Percentiles rank a stretch among this genome's conserved stretches.
These are phyloP conservation scores for Syngnathus typhle DNA, from an alignment of 2,113 vertebrate species.

Conservation along the genomic window DNA sequence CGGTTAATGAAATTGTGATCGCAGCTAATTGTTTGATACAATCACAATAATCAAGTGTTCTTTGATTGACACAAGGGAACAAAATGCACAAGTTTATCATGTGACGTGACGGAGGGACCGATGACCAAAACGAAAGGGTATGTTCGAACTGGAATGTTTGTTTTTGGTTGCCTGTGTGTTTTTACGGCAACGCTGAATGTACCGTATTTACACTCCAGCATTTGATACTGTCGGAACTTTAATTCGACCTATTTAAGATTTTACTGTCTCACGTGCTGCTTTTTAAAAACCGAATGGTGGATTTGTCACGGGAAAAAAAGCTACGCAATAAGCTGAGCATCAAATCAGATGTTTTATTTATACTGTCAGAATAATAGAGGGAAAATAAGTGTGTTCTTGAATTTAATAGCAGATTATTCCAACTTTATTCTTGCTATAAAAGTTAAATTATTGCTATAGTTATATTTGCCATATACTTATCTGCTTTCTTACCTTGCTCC, in stretches of 20 bases:
- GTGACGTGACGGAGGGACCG: not conserved
- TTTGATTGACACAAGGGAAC: not conserved
- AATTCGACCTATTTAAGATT: slow-evolving; percentile 18
- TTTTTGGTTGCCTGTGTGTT: not conserved
- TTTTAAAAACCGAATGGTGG: slow-evolving; percentile 16
- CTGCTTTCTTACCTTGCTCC: not conserved
- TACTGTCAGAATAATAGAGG: too few species aligned
- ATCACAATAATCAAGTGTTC: not conserved
- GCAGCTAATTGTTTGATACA: not conserved
- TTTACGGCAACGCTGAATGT: not conserved
- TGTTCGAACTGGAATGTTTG: not conserved
- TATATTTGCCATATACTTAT: too few species aligned
- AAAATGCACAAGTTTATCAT: not conserved
- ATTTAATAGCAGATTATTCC: not conserved
- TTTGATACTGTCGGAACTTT: slow-evolving; percentile 2
- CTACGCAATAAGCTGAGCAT: not conserved
- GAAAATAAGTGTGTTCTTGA: too few species aligned
- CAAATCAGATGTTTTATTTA: not conserved
- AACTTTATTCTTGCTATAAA: too few species aligned
- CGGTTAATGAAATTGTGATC: not conserved
- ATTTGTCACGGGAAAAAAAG: not conserved
- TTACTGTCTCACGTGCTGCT: slow-evolving; percentile 2
- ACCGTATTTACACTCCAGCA: slow-evolving; percentile 4
- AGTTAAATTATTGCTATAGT: too few species aligned
- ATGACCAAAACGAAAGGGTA: not conserved